Base-by-base conservation (phyloP, 1,140 invertebrate genomes). In the Thereuonema tuberculata region DNA sequence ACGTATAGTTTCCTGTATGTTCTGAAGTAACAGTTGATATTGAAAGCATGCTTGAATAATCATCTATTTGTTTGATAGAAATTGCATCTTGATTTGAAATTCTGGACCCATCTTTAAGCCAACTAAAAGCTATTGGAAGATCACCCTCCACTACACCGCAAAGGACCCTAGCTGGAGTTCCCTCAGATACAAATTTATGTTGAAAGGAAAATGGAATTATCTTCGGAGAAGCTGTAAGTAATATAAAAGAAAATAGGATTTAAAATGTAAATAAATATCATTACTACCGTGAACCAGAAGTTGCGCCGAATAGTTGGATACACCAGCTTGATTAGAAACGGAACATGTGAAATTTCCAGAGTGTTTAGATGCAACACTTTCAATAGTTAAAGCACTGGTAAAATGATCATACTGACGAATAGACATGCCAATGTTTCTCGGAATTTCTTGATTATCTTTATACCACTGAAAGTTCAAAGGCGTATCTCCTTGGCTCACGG, bases 301-400 rank as follows among this genome's bases (percentile, higher is more conserved):
- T 74, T 81, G 81, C 72, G 85, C 84, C 68, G 84, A 84, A 78
- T 84, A 85, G 77, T 83, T 84, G 71, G 84, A 83, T 75, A 85
- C 80, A 66, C 84, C 81, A 67, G 84, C 84, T 66, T 80, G 81
- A 75, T 87, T 87, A 74, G 80, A 81, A 69, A 85, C 85, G 68
- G 84, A 80, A 74, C 86, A 88, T 57, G 84, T 88, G 75, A 87
- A 89, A 71, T 85, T 83, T 65, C 86, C 86, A 60, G 83, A 82
- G 71, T 87, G 84, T 67, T 79, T 75, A 65, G 83, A 82, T 65
- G 80, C 78, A 63, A 88, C 79, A 69, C 82, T 84, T 70, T 84
- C 80, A 74, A 87, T 84, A 77, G 82, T 85, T 69, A 89, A 80
- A 5, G 58, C 56, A 31, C 26, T 50, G 9, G 58, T 24, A 50